A percentile compares a stretch with the other conserved stretches of the same genome.
phyloP scores from a whole-genome alignment of 2,113 vertebrate species.

The Colistium nudipinnis region DNA sequence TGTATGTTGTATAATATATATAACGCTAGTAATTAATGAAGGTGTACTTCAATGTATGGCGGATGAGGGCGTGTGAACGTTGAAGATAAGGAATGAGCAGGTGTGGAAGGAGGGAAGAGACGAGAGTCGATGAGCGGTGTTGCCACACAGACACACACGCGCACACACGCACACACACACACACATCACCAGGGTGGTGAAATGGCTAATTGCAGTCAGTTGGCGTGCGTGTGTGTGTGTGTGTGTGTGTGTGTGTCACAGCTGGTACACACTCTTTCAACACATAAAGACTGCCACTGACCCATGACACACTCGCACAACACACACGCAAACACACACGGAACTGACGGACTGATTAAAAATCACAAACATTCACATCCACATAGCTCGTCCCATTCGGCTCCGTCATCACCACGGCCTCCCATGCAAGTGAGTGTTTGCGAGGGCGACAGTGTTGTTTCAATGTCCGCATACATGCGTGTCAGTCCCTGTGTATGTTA shows the following conservation, averaged over 20 bases:
- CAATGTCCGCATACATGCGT: constrained; percentile 6
- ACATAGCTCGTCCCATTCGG: constrained; percentile 45
- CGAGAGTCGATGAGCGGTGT: constrained; percentile 52
- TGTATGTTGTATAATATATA: no score
- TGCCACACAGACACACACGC: constrained; percentile 53
- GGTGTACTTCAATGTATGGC: constrained; percentile 54
- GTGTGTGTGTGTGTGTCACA: constrained; percentile 67
- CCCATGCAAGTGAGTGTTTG: background rate
- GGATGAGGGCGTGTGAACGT: no score
- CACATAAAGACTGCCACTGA: constrained; percentile 72
- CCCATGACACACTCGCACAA: constrained; percentile 48
- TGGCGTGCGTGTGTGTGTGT: constrained; percentile 55
- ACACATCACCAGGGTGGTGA: constrained; percentile 31
- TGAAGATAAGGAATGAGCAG: constrained; percentile 41
- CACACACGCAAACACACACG: constrained; percentile 42
- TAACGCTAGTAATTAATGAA: constrained; percentile 54
- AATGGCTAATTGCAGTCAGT: constrained; percentile 72
- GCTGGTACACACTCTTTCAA: constrained; percentile 74
- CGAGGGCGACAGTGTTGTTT: constrained; percentile 1
- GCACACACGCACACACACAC: constrained; percentile 12
- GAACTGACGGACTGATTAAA: constrained; percentile 64
- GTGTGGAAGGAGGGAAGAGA: constrained; percentile 40
- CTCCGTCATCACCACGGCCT: constrained; percentile 20
- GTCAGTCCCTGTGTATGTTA: background rate
- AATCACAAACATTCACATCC: constrained; percentile 71